A percentile compares a stretch with the other conserved stretches of the same genome.
Evolutionary conservation across 2,113 vertebrate species (phyloP).

Genomic region (Gobiocypris rarus): DNA sequence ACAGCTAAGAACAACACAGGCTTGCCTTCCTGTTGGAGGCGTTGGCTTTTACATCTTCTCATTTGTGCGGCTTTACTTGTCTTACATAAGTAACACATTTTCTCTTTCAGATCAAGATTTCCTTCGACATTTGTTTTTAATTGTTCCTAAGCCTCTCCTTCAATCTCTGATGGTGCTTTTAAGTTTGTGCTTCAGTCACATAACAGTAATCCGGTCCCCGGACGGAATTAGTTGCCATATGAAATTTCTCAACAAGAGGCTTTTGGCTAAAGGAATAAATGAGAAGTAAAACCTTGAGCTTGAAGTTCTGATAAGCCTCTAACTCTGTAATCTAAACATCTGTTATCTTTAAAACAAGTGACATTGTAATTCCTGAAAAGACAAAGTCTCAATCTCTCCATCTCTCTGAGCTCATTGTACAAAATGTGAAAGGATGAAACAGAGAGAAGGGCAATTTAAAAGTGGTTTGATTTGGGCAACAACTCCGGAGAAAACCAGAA

Average conservation of each 20-base stretch:
- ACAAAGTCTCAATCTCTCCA: slow-evolving; percentile 76
- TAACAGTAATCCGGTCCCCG: slow-evolving; percentile 70
- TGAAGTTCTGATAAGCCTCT: slow-evolving; percentile 78
- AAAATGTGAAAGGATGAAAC: slow-evolving; percentile 70
- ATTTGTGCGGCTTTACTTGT: slow-evolving; percentile 44
- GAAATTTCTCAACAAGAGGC: slow-evolving; percentile 66
- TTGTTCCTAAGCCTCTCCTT: slow-evolving; percentile 60
- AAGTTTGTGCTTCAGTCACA: slow-evolving; percentile 67
- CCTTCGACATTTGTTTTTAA: slow-evolving; percentile 64
- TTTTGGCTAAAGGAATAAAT: slow-evolving; percentile 57
- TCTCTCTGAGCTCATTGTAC: slow-evolving; percentile 59
- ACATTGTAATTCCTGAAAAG: slow-evolving; percentile 79
- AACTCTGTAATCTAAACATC: slow-evolving; percentile 78
- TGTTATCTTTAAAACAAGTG: slow-evolving; percentile 82
- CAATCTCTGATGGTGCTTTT: slow-evolving; percentile 61
- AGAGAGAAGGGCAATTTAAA: slow-evolving; percentile 69
- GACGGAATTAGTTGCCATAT: slow-evolving; percentile 71
- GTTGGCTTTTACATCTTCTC: slow-evolving; percentile 43
- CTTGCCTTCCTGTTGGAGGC: slow-evolving; percentile 40
- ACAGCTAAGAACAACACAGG: slow-evolving; percentile 41
- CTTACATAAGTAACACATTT: slow-evolving; percentile 54
- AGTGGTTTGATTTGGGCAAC: slow-evolving; percentile 78
- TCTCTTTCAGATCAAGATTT: slow-evolving; percentile 53
- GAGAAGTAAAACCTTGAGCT: slow-evolving; percentile 72
- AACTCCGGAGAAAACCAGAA: slow-evolving; percentile 71